Base-by-base conservation (phyloP, 2,888 invertebrate species). In the Syrista parreyssii region DNA sequence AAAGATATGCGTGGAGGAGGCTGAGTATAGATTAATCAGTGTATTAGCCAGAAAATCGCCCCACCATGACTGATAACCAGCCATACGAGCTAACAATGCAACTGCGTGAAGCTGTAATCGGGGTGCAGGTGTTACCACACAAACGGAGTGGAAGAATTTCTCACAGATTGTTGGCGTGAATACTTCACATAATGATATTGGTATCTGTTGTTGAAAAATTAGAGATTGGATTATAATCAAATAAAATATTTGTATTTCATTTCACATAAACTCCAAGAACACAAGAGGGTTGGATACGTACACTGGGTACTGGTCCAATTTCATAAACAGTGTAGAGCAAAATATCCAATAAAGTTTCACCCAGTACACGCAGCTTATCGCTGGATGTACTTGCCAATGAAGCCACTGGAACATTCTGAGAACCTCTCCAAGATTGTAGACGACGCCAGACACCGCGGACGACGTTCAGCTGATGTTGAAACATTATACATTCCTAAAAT, bases 381-480 rank as follows among this genome's bases (percentile, higher is more conserved):
- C 96, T 96, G 1, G 96, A 96, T 0, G 96, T 95, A 68, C 94
- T 92, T 35, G 94, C 92, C 71, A 94, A 85, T 9, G 93, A 89
- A 73, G 91, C 92, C 72, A 92, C 92, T 1, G 93, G 89, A 15
- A 91, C 86, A 82, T 92, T 85, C 81, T 89, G 87, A 68, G 86
- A 84, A 76, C 89, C 88, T 82, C 85, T 88, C 91, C 90, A 91
- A 11, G 94, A 93, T 89, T 96, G 96, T 40, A 98, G 92, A 78
- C 96, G 94, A 80, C 94, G 93, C 91, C 97, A 94, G 32, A 97
- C 95, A 87, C 95, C 95, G 76, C 94, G 93, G 68, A 98, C 96
- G 0, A 97, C 94, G 91, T 98, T 98, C 77, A 98, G 92, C 91
- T 98, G 98, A 82, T 97, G 96, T 91, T 98, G 98, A 75, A 98